These are phyloP conservation scores for Aegotheles bennettii DNA, from an alignment of 2,113 vertebrate species.

Conservation along the genomic window DNA sequence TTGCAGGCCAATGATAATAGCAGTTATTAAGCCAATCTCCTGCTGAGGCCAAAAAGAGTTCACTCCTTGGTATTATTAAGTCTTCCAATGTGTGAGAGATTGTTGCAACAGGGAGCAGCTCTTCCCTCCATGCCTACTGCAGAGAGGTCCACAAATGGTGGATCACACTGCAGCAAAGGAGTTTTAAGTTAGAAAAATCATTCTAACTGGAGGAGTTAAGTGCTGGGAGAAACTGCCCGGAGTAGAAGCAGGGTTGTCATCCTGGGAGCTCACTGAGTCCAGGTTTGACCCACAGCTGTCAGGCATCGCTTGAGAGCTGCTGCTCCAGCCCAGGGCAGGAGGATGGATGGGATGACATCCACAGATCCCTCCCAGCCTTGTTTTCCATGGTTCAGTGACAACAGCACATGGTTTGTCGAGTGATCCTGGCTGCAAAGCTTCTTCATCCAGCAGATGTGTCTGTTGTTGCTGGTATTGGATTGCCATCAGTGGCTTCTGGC, in stretches of 20 bases:
- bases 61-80: neutral
- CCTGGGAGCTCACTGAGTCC: neutral
- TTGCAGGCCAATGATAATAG: neutral
- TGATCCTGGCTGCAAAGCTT: neutral
- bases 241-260: accelerated
- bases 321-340: neutral
- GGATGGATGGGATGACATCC: neutral
- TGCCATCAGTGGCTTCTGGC: neutral
- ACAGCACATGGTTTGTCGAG: accelerated
- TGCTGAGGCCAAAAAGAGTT: neutral
- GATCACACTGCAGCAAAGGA: neutral
- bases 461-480: neutral
- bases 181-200: neutral
- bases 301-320: neutral
- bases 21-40: neutral
- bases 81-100: neutral
- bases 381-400: neutral
- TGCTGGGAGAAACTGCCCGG: neutral
- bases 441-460: neutral
- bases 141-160: neutral
- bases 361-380: neutral
- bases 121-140: neutral
- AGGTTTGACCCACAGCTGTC: neutral
- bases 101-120: neutral
- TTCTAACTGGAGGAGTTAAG: neutral